Evolutionary conservation across 2,888 invertebrate genomes (phyloP), one percentile per base, ranked within the genome.

Genomic region (Agrenia bidenticulata): DNA sequence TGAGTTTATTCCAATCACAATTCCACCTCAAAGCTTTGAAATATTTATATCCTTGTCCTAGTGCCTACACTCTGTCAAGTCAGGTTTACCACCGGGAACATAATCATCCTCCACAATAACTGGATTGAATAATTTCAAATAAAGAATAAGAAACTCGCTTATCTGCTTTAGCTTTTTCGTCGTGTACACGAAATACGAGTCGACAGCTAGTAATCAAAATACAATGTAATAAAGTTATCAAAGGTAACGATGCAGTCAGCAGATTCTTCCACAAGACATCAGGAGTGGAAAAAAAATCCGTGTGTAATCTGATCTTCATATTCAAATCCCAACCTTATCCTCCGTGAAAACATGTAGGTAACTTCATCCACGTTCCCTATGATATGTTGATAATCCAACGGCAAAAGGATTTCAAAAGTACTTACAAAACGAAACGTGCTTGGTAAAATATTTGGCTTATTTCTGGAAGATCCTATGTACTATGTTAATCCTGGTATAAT

Each of bases 391-490:
- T n/a, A n/a, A n/a, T n/a, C n/a, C n/a, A n/a, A n/a, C n/a, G n/a
- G n/a, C n/a, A n/a, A n/a, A n/a, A n/a, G n/a, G n/a, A n/a, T 32
- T 32, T 32, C 11, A 32, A 32, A 32, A 32, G 11, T 11, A 32
- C 11, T 32, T 32, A 7, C 32, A 17, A 56, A 32, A 7, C 4
- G 11, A 59, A 58, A 59, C 59, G 49, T 45, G 59, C 27, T 59
- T 49, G 42, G 59, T 24, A 45, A 59, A 59, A 59, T 59, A 49
- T 27, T 59, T 49, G 21, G 59, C 59, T 59, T 59, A 59, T 59
- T 59, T 59, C 15, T 26, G 23, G 11, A 32, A 32, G 4, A 32
- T 32, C 11, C 32, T 7, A n/a, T n/a, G n/a, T n/a, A n/a, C n/a
- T n/a, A n/a, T n/a, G n/a, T n/a, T n/a, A n/a, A n/a, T n/a, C n/a